Conservation (phyloP, 2,797 vertebrate species). For the Hafferia zeledoni region DNA sequence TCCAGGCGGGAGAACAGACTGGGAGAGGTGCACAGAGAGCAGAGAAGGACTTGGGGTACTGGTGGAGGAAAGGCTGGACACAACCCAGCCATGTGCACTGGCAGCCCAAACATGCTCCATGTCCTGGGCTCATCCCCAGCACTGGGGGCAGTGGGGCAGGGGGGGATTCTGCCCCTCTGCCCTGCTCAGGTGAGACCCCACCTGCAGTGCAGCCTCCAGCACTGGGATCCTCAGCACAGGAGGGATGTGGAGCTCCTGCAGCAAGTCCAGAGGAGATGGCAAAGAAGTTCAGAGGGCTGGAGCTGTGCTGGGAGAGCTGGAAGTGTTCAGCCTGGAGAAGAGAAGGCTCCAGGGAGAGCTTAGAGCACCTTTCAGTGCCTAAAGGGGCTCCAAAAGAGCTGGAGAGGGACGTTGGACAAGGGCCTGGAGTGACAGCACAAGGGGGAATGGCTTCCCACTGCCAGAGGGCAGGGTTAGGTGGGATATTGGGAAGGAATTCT, state of each 20-base stretch:
- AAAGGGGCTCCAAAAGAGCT: not conserved
- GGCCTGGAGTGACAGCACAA: not conserved
- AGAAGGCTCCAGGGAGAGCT: not conserved
- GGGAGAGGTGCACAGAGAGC: not conserved
- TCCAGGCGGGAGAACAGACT: not conserved
- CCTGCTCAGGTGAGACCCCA: not conserved
- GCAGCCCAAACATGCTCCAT: not conserved
- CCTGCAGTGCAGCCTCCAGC: not conserved
- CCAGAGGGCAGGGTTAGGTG: not conserved
- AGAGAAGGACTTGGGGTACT: not conserved
- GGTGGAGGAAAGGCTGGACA: not conserved
- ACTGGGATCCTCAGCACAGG: fast-evolving
- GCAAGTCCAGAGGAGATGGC: not conserved
- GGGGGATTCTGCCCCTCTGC: not conserved
- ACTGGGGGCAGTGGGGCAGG: not conserved
- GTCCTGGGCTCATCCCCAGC: not conserved
- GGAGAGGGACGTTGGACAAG: not conserved
- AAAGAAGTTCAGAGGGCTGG: not conserved
- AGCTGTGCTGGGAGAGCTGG: not conserved
- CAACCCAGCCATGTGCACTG: not conserved
- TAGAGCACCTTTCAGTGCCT: fast-evolving
- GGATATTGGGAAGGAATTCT: fast-evolving
- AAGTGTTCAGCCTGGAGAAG: not conserved
- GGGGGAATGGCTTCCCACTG: not conserved
- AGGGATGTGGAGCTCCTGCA: not conserved